Evolutionary conservation across 2,888 invertebrate genomes (phyloP).

Genomic region (Camptogramma bilineatum): DNA sequence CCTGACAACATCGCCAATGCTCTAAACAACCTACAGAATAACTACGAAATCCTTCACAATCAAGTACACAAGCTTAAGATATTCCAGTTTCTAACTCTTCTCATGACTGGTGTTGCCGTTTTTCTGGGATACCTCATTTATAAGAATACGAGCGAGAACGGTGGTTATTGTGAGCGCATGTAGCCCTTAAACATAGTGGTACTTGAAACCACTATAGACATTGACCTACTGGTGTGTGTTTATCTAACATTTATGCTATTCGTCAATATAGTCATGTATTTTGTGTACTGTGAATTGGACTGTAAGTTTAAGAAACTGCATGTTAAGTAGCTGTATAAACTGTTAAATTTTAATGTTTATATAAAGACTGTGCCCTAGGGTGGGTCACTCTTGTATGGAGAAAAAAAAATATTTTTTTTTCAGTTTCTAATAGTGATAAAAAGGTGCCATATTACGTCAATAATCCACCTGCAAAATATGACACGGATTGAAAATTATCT

Average conservation of each 20-base stretch:
- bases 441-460: too few relatives aligned
- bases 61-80: slow-evolving; percentile 67
- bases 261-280: slow-evolving; percentile 55
- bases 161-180: slow-evolving; percentile 69
- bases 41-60: slow-evolving; percentile 63
- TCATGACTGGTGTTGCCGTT: slow-evolving; percentile 63
- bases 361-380: too few relatives aligned
- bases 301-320: slow-evolving; percentile 49
- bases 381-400: too few relatives aligned
- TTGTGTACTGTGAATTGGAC: slow-evolving; percentile 53
- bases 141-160: slow-evolving; percentile 58
- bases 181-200: slow-evolving; percentile 73
- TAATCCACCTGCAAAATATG: too few relatives aligned
- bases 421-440: too few relatives aligned
- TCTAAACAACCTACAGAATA: slow-evolving; percentile 66
- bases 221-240: slow-evolving; percentile 47
- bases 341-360: too few relatives aligned
- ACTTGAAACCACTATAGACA: slow-evolving; percentile 59
- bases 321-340: slow-evolving; percentile 15
- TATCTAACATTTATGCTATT: slow-evolving; percentile 51
- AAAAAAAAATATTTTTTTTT: too few relatives aligned
- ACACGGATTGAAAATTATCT: too few relatives aligned
- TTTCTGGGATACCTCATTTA: slow-evolving; percentile 68
- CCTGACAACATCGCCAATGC: slow-evolving; percentile 92
- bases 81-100: slow-evolving; percentile 66